Conservation (phyloP, 1,140 invertebrate species). For the Drosophila burlai region DNA sequence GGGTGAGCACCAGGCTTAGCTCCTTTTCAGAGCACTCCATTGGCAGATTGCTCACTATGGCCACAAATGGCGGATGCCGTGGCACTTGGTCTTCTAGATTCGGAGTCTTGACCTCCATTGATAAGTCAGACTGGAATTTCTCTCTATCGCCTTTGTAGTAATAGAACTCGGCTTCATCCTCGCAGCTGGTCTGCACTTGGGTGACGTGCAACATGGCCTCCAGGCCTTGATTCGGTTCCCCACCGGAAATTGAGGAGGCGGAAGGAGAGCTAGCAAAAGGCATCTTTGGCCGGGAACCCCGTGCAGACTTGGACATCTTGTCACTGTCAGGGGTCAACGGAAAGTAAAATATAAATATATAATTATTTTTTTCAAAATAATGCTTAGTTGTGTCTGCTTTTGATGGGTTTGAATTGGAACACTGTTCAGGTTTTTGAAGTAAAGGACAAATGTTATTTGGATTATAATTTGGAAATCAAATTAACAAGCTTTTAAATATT, state of each 20-base stretch:
- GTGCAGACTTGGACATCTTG: constrained; percentile 7
- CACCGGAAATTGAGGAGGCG: constrained; percentile 15
- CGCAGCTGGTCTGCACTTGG: constrained; percentile 3
- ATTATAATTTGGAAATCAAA: not conserved
- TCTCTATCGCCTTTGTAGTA: not conserved
- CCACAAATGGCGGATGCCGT: constrained; percentile 18
- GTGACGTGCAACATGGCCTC: constrained; percentile 28
- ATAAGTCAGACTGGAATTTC: not conserved
- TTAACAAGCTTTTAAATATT: too few species aligned
- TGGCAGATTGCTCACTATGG: constrained; percentile 36
- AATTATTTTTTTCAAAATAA: not conserved
- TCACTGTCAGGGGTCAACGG: not conserved
- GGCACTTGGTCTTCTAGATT: constrained; percentile 8
- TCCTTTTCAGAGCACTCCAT: constrained; percentile 38
- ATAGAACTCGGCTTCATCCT: not conserved
- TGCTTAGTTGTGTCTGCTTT: not conserved
- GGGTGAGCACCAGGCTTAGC: constrained; percentile 3
- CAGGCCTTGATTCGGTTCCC: constrained; percentile 9
- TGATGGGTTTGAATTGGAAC: not conserved
- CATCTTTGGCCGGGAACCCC: not conserved
- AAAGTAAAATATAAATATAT: not conserved
- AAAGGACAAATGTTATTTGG: not conserved
- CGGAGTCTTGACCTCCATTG: not conserved
- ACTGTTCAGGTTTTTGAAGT: not conserved
- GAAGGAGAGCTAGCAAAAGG: not conserved